These are phyloP conservation scores for Melikaiella ostensackeni DNA, from an alignment of 2,888 invertebrate species.

Conservation along the genomic window DNA sequence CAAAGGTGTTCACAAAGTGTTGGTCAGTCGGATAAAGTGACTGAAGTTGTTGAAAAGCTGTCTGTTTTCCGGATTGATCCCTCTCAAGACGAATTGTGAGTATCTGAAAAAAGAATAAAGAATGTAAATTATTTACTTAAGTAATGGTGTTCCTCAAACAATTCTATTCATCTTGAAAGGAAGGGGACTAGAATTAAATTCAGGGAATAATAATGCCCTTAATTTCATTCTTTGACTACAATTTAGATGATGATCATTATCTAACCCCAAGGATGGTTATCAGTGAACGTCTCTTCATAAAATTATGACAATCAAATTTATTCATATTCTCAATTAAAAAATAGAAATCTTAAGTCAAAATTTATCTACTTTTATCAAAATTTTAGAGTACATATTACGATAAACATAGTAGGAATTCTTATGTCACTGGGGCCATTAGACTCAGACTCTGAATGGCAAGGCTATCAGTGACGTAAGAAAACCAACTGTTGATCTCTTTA, in stretches of 20 bases:
- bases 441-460: slow-evolving; percentile 10
- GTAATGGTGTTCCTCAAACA: slow-evolving; percentile 6
- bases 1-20: neutral
- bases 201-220: slow-evolving; percentile 16
- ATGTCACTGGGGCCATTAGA: neutral
- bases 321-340: neutral
- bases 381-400: neutral
- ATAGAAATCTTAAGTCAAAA: neutral
- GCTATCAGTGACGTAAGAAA: neutral
- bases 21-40: neutral
- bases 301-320: slow-evolving; percentile 12
- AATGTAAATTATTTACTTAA: neutral
- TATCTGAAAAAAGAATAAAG: neutral
- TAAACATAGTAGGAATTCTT: neutral
- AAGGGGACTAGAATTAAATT: slow-evolving; percentile 2
- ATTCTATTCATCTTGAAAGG: neutral
- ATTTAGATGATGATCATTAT: slow-evolving; percentile 36
- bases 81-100: neutral
- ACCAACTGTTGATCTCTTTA: neutral
- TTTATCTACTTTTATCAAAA: neutral
- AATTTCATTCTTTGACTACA: slow-evolving; percentile 20
- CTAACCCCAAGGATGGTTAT: neutral
- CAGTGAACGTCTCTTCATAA: slow-evolving; percentile 13
- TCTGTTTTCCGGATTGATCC: neutral
- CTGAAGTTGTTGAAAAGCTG: neutral